Conservation (phyloP, 2,113 vertebrate genomes). For the Todiramphus chloris region DNA sequence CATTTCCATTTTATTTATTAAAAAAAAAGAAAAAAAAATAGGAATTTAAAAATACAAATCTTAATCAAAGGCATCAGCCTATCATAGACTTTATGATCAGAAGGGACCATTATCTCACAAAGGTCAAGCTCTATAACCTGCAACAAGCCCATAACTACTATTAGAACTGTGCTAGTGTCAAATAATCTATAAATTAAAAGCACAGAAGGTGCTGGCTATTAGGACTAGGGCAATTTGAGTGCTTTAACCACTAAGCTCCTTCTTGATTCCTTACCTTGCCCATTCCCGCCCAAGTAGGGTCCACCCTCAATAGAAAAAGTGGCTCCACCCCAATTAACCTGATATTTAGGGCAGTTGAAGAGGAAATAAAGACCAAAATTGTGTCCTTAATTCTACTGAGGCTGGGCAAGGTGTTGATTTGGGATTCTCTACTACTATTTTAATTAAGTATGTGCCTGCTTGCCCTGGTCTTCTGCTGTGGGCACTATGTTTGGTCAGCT, state of each 20-base stretch:
- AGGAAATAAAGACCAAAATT: background rate
- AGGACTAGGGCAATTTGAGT: background rate
- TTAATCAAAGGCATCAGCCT: background rate
- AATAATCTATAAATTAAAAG: background rate
- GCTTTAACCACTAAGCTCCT: background rate
- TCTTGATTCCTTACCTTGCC: background rate
- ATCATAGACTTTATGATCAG: background rate
- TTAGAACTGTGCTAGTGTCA: background rate
- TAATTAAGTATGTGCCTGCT: background rate
- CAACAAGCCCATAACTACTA: background rate
- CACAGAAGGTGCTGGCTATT: background rate
- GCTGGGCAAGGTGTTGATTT: background rate
- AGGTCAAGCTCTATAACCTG: background rate
- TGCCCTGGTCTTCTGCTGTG: background rate
- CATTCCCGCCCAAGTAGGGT: background rate
- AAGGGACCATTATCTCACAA: background rate
- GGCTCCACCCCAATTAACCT: background rate
- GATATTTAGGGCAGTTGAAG: background rate
- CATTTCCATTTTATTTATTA: background rate
- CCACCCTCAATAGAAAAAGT: background rate
- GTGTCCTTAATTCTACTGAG: background rate
- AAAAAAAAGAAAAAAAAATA: background rate
- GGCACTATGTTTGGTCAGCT: background rate
- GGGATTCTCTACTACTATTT: background rate
- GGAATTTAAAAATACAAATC: background rate